Conservation (phyloP, 2,113 vertebrate species). For the Actenoides lindsayi region DNA sequence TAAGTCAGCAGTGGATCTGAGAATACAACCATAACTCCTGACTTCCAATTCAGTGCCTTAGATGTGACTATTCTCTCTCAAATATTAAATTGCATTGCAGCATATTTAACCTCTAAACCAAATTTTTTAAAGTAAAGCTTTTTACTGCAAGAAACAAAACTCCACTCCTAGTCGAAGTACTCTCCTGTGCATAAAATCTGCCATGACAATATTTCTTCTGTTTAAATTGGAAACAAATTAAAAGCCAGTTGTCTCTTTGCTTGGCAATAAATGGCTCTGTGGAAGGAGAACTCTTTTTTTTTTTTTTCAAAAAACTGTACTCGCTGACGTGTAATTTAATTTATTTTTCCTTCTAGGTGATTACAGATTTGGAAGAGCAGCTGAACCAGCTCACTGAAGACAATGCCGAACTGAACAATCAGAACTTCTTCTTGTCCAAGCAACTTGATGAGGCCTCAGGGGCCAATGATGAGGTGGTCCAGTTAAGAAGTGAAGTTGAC, state of each 20-base stretch:
- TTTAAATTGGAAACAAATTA: background rate
- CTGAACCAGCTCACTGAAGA: constrained; percentile 93
- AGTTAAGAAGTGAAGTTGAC: constrained; percentile 93
- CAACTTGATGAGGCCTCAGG: constrained; percentile 94
- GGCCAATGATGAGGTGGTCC: constrained; percentile 89
- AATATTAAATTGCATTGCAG: background rate
- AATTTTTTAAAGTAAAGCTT: background rate
- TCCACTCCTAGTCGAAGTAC: background rate
- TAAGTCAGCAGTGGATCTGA: background rate
- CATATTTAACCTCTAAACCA: background rate
- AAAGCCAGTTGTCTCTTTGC: background rate
- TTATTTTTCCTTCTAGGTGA: constrained; percentile 81
- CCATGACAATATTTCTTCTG: background rate
- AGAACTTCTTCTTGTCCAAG: constrained; percentile 98
- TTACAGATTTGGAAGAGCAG: constrained; percentile 97
- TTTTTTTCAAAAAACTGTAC: background rate
- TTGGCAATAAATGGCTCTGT: background rate
- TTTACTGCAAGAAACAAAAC: background rate
- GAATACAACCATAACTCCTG: background rate
- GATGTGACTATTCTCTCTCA: background rate
- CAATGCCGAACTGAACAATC: constrained; percentile 95
- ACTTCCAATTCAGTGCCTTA: background rate
- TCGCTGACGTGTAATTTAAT: background rate
- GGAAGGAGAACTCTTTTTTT: background rate
- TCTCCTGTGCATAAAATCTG: background rate